Evolutionary conservation across 1,140 invertebrate genomes (phyloP).

Genomic region (Heliconius himera): DNA sequence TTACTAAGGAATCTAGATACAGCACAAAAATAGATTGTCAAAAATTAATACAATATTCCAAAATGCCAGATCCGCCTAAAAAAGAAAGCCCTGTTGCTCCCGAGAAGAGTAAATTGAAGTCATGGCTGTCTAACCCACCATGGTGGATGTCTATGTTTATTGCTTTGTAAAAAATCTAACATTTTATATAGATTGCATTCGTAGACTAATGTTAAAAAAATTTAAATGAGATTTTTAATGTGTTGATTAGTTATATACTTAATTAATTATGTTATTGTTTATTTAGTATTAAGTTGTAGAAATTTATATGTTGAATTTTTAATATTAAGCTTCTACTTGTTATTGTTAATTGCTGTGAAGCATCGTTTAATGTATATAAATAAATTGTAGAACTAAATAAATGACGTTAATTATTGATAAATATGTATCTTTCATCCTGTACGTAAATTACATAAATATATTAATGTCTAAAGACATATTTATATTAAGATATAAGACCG

Average conservation of each 20-base stretch:
- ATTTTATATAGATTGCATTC: neutral
- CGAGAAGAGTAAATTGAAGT: constrained; percentile 58
- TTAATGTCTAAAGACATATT: neutral
- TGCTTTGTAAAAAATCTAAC: constrained; percentile 43
- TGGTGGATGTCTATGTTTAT: constrained; percentile 75
- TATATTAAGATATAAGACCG: neutral
- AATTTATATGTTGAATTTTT: too few species aligned
- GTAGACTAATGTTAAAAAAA: neutral
- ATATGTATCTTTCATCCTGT: neutral
- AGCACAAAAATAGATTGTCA: constrained; percentile 61
- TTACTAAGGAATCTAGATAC: constrained; percentile 50
- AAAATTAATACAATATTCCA: constrained; percentile 61
- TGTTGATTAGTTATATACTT: neutral
- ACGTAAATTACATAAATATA: neutral
- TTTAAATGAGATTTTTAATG: neutral
- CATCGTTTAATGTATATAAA: neutral
- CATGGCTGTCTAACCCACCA: constrained; percentile 63
- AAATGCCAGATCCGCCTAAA: constrained; percentile 63
- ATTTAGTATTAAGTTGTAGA: neutral
- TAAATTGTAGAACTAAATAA: neutral
- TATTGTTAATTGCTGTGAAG: neutral
- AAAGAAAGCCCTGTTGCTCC: constrained; percentile 56
- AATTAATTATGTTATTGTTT: neutral
- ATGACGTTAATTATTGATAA: neutral
- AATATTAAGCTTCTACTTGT: too few species aligned